phyloP scores from a whole-genome alignment of 2,888 invertebrate species.

The Caenorhabditis angaria region DNA sequence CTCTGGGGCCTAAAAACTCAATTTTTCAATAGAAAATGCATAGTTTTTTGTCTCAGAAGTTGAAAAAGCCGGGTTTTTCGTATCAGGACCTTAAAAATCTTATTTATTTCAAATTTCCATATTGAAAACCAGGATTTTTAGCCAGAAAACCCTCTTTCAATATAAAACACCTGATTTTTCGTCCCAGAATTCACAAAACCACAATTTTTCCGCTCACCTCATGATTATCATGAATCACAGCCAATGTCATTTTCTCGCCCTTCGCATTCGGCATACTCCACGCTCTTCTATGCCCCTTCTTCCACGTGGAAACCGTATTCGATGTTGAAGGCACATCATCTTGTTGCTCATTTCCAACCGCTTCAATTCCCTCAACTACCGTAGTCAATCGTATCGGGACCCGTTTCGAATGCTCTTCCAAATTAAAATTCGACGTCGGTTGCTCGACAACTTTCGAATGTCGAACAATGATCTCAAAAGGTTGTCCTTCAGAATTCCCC shows the following conservation, averaged over 20 bases:
- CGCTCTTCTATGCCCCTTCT: slow-evolving; percentile 69
- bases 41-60: no score
- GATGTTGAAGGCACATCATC: slow-evolving; percentile 34
- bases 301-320: slow-evolving; percentile 28
- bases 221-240: slow-evolving; percentile 63
- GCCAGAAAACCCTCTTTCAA: no score
- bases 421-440: slow-evolving; percentile 16
- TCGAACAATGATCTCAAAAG: slow-evolving; percentile 67
- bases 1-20: no score
- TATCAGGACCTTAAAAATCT: no score
- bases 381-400: slow-evolving; percentile 30
- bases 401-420: no score
- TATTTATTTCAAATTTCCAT: no score
- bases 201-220: slow-evolving; percentile 15
- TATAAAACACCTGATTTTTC: no score
- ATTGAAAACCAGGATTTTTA: no score
- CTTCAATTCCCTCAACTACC: slow-evolving; percentile 33
- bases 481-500: slow-evolving; percentile 45
- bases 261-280: slow-evolving; percentile 71
- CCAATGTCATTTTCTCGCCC: slow-evolving; percentile 63
- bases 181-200: not conserved
- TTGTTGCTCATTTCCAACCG: not conserved
- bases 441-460: slow-evolving; percentile 63
- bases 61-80: no score
- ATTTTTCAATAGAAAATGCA: no score